phyloP scores from a whole-genome alignment of 2,113 vertebrate genomes.

The Cavia aperea region DNA sequence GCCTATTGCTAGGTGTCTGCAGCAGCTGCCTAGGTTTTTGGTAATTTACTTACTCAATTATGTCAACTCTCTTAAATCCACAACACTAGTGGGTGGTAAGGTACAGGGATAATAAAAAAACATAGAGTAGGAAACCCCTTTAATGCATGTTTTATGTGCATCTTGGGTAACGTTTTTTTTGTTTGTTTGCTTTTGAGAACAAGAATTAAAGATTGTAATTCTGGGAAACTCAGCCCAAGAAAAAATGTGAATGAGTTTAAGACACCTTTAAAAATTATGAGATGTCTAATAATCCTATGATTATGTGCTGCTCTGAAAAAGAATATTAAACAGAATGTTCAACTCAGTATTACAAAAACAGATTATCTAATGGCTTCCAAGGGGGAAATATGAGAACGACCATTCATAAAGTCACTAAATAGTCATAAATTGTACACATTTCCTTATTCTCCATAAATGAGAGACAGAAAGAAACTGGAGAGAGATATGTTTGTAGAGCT shows the following conservation, averaged over 20 bases:
- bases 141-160: slow-evolving; percentile 77
- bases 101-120: slow-evolving; percentile 78
- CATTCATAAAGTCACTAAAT: slow-evolving; percentile 73
- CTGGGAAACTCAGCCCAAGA: slow-evolving; percentile 69
- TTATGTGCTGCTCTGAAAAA: slow-evolving; percentile 74
- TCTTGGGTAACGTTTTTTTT: slow-evolving; percentile 75
- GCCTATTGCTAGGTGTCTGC: slow-evolving; percentile 69
- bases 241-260: slow-evolving; percentile 71
- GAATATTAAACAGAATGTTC: slow-evolving; percentile 75
- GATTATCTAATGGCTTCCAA: slow-evolving; percentile 79
- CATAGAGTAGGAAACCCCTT: slow-evolving; percentile 75
- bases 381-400: slow-evolving; percentile 74
- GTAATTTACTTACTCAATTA: slow-evolving; percentile 78
- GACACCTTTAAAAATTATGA: slow-evolving; percentile 76
- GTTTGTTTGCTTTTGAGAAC: slow-evolving; percentile 74
- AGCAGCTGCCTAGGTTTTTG: slow-evolving; percentile 70
- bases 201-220: slow-evolving; percentile 76
- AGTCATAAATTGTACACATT: slow-evolving; percentile 75
- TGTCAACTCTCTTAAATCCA: slow-evolving; percentile 77
- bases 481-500: slow-evolving; percentile 57
- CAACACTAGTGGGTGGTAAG: slow-evolving; percentile 74
- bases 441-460: slow-evolving; percentile 71
- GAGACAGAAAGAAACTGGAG: slow-evolving; percentile 60
- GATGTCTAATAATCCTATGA: slow-evolving; percentile 73
- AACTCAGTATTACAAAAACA: slow-evolving; percentile 76